Evolutionary conservation across 2,888 invertebrate species (phyloP).

Genomic region (Nematopogon swammerdamellus): DNA sequence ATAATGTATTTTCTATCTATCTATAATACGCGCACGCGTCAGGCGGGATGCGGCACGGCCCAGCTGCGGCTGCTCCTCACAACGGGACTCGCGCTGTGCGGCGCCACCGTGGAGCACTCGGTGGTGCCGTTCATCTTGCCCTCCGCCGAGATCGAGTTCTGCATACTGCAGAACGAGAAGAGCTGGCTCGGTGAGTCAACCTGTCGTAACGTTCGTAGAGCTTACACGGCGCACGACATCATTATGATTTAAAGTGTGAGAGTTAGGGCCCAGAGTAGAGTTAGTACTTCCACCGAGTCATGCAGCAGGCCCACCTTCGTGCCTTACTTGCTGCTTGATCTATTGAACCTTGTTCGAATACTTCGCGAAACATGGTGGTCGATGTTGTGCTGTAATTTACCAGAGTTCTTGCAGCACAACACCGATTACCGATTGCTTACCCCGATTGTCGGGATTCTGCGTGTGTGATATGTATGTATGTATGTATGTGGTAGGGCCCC

Average conservation of each 20-base stretch:
- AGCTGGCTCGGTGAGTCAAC: conserved; percentile 64
- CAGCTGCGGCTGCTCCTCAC: conserved; percentile 64
- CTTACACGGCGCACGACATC: neutral
- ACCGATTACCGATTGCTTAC: too few relatives aligned
- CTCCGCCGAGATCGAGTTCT: conserved; percentile 74
- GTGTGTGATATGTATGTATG: too few relatives aligned
- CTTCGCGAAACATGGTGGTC: too few relatives aligned
- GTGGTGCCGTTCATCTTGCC: conserved; percentile 71
- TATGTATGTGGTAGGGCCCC: too few relatives aligned
- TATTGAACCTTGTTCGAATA: too few relatives aligned
- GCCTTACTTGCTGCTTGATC: too few relatives aligned
- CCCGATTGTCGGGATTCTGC: too few relatives aligned
- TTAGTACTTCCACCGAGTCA: conserved; percentile 1
- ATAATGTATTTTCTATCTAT: too few relatives aligned
- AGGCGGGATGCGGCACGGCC: conserved; percentile 70
- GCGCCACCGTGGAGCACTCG: conserved; percentile 65
- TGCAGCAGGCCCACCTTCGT: neutral
- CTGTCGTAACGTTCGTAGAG: neutral
- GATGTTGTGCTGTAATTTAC: too few relatives aligned
- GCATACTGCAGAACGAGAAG: conserved; percentile 68
- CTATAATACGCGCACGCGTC: too few relatives aligned
- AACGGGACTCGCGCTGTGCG: conserved; percentile 63
- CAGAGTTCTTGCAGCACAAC: too few relatives aligned
- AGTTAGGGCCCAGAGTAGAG: neutral
- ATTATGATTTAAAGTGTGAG: too few relatives aligned